Evolutionary conservation across 2,113 vertebrate genomes (phyloP).

Genomic region (Chlamydotis undulata): DNA sequence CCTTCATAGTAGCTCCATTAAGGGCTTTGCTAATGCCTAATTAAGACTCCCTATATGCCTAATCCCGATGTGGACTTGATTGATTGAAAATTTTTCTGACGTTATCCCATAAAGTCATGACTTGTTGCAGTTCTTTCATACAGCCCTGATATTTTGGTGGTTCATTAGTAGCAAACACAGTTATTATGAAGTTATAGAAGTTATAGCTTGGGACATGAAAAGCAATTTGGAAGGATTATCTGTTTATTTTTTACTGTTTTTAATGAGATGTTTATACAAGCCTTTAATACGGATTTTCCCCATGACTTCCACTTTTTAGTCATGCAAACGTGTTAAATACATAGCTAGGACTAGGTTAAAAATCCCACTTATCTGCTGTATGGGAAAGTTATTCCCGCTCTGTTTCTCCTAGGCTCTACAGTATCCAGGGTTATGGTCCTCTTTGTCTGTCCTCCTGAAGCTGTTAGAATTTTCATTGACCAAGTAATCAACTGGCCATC

Average conservation of each 20-base stretch:
- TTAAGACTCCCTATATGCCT: not conserved
- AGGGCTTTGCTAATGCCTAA: not conserved
- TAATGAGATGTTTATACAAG: not conserved
- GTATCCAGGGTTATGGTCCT: not conserved
- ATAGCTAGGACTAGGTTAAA: not conserved
- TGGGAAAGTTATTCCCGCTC: not conserved
- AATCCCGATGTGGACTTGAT: not conserved
- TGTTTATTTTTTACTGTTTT: not conserved
- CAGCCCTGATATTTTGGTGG: not conserved
- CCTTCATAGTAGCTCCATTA: not conserved
- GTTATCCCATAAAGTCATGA: not conserved
- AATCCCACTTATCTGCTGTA: not conserved
- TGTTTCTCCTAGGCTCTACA: not conserved
- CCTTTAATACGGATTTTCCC: not conserved
- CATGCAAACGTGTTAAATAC: not conserved
- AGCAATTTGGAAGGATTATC: not conserved
- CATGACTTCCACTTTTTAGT: not conserved
- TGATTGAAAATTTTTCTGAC: not conserved
- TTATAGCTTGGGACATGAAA: not conserved
- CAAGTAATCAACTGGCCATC: not conserved
- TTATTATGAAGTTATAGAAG: not conserved
- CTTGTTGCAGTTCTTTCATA: not conserved
- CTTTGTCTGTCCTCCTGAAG: not conserved
- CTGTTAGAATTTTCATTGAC: not conserved
- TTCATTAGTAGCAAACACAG: not conserved